phyloP scores from a whole-genome alignment of 2,888 invertebrate genomes.

The Acleris cristana region DNA sequence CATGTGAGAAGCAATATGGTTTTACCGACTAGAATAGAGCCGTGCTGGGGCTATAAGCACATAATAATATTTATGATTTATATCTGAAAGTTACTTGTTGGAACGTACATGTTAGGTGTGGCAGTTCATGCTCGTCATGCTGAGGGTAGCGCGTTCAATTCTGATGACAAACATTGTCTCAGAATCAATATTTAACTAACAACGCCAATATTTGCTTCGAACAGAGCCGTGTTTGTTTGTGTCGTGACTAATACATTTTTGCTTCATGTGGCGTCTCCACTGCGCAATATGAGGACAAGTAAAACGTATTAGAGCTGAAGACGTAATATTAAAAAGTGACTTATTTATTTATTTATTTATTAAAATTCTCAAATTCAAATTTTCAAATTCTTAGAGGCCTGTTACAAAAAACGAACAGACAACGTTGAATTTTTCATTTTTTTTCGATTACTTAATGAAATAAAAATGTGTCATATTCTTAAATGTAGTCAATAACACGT shows the following conservation, averaged over 20 bases:
- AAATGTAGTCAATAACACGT: no score
- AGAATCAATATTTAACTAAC: slow-evolving; percentile 13
- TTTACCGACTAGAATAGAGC: no score
- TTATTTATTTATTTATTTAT: no score
- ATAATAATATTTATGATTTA: no score
- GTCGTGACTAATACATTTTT: slow-evolving; percentile 23
- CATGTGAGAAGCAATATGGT: no score
- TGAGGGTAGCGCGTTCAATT: slow-evolving; percentile 4
- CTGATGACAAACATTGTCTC: slow-evolving; percentile 10
- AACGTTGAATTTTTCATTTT: no score
- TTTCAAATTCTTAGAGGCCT: no score
- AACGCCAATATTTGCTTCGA: slow-evolving; percentile 20
- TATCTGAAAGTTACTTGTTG: no score
- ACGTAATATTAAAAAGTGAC: neutral
- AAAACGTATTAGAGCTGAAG: neutral
- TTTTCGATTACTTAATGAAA: no score
- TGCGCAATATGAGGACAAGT: slow-evolving; percentile 1
- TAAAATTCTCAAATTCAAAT: no score
- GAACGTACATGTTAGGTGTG: neutral
- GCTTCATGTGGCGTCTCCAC: slow-evolving; percentile 4
- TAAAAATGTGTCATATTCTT: no score
- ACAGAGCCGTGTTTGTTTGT: slow-evolving; percentile 6
- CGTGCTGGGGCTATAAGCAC: no score
- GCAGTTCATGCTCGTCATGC: neutral
- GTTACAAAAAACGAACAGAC: neutral